Conservation (phyloP, 2,113 vertebrate genomes). For the Rhinichthys klamathensis region DNA sequence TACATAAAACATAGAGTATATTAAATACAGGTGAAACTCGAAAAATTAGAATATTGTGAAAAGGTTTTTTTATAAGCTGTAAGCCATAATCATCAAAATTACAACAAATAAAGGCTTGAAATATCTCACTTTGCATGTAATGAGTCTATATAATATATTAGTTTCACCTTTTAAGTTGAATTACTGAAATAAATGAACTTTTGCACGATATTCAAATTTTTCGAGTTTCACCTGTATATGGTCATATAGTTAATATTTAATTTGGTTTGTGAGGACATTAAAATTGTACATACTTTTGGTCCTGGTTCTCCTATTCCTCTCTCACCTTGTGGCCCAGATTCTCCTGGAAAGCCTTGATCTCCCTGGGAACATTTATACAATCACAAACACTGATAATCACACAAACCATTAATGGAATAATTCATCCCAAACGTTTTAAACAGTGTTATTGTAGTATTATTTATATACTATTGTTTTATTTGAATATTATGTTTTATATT, state of each 20-base stretch:
- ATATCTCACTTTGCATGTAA: too few relatives aligned
- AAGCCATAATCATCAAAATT: too few relatives aligned
- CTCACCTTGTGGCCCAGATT: constrained; percentile 69
- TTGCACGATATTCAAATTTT: too few relatives aligned
- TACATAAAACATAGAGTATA: not conserved
- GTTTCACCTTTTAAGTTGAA: too few relatives aligned
- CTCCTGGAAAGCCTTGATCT: constrained; percentile 77
- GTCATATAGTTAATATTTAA: not conserved
- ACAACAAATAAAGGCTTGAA: too few relatives aligned
- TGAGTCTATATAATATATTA: too few relatives aligned
- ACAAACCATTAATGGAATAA: not conserved
- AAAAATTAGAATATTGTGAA: too few relatives aligned
- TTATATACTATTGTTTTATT: not conserved
- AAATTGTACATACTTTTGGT: constrained; percentile 68
- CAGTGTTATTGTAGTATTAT: not conserved
- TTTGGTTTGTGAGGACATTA: not conserved
- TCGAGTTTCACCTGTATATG: too few relatives aligned
- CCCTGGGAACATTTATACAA: constrained; percentile 63
- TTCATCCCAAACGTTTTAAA: not conserved
- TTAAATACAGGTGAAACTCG: too few relatives aligned
- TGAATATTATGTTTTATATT: not conserved
- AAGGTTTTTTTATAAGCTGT: too few relatives aligned
- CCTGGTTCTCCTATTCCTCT: constrained; percentile 73
- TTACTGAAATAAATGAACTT: too few relatives aligned
- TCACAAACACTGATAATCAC: not conserved